Conservation (phyloP, 1,140 invertebrate genomes). For the Aphidius ervi region DNA sequence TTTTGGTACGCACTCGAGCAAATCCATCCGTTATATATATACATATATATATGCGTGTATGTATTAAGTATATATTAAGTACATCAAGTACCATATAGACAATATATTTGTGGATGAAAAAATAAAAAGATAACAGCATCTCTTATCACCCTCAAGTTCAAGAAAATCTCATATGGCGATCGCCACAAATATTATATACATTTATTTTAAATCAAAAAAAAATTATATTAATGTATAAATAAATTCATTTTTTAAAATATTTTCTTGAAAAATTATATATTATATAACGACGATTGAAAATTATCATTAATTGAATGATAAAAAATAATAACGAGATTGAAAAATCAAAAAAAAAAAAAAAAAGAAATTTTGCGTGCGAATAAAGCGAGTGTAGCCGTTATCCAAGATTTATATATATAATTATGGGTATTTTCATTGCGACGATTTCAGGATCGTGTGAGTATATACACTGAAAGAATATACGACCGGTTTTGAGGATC, state of each 20-base stretch:
- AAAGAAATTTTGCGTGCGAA: conserved; percentile 17
- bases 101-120: too few species aligned
- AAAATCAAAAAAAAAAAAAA: conserved; percentile 6
- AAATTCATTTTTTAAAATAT: too few species aligned
- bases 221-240: too few species aligned
- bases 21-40: conserved; percentile 22
- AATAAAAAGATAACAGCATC: conserved; percentile 4
- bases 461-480: not conserved
- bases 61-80: too few species aligned
- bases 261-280: not conserved
- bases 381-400: conserved; percentile 24
- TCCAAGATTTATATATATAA: conserved; percentile 26
- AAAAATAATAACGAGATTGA: conserved; percentile 25
- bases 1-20: conserved; percentile 25
- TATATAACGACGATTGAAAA: conserved; percentile 28
- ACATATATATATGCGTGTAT: not conserved
- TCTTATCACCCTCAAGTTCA: conserved; percentile 20
- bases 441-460: conserved; percentile 23
- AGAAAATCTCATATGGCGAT: conserved; percentile 6
- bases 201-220: conserved; percentile 5
- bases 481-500: conserved; percentile 28
- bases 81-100: too few species aligned
- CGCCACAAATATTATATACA: not conserved
- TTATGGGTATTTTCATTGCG: conserved; percentile 21
- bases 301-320: conserved; percentile 41